Evolutionary conservation across 2,888 invertebrate genomes (phyloP).

Genomic region (Julus scanicus): DNA sequence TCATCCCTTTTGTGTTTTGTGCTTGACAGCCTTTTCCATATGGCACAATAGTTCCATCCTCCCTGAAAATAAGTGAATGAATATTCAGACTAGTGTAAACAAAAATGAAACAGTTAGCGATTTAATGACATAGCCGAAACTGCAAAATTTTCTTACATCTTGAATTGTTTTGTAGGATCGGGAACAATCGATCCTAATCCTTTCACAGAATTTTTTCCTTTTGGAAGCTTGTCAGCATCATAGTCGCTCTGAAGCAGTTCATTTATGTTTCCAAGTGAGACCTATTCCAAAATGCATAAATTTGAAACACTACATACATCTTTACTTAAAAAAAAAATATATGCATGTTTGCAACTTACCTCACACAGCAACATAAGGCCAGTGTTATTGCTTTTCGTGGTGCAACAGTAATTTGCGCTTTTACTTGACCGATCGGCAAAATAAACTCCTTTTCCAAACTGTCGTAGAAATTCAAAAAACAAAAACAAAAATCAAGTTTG

Average conservation of each 20-base stretch:
- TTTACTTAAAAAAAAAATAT: not conserved
- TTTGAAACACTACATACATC: not conserved
- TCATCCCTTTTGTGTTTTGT: conserved; percentile 63
- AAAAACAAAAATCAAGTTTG: not conserved
- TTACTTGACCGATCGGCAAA: conserved; percentile 72
- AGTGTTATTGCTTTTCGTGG: conserved; percentile 64
- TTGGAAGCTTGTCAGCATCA: conserved; percentile 65
- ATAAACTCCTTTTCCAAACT: conserved; percentile 63
- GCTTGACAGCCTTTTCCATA: conserved; percentile 64
- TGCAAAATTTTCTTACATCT: no score
- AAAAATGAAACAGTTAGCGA: not conserved
- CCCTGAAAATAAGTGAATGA: conserved; percentile 55
- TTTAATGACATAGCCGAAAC: no score
- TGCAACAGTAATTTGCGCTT: conserved; percentile 69
- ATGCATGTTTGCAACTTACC: conserved; percentile 60
- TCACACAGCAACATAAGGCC: conserved; percentile 70
- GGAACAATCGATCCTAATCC: conserved; percentile 67
- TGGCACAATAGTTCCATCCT: conserved; percentile 65
- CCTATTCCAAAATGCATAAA: conserved; percentile 53
- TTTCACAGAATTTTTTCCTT: conserved; percentile 66
- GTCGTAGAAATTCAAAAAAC: conserved; percentile 44
- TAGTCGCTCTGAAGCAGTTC: conserved; percentile 65
- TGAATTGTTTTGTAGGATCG: conserved; percentile 61
- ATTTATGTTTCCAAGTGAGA: conserved; percentile 67
- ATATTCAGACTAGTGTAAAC: not conserved